Conservation (phyloP, 2,797 vertebrate genomes). For the Takifugu ocellatus region DNA sequence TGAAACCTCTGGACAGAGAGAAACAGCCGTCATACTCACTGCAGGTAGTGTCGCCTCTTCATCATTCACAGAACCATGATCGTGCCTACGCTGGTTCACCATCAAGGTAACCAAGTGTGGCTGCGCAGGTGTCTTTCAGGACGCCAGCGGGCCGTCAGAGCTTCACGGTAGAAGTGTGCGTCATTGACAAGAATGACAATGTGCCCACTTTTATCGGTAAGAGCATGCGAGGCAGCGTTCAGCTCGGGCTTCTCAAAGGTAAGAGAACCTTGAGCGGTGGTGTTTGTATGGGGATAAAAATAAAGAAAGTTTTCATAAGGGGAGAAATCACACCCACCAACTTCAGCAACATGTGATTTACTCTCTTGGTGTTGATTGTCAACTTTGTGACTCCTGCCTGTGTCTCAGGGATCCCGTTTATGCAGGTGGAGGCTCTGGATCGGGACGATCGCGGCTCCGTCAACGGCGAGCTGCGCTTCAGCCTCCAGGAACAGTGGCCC, state of each 20-base stretch:
- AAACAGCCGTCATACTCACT: conserved; percentile 81
- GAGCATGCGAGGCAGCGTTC: conserved; percentile 75
- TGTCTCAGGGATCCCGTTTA: conserved; percentile 75
- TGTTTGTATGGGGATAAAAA: not conserved
- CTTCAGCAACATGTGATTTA: conserved; percentile 3
- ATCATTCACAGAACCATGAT: no score
- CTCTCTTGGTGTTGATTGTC: not conserved
- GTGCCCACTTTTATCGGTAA: conserved; percentile 73
- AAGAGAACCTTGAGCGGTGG: conserved; percentile 7
- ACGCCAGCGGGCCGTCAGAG: conserved; percentile 68
- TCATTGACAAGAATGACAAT: conserved; percentile 82
- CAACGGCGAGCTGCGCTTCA: conserved; percentile 80
- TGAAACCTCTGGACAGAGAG: conserved; percentile 83
- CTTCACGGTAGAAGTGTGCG: conserved; percentile 71
- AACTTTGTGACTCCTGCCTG: not conserved
- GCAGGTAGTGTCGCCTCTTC: conserved; percentile 64
- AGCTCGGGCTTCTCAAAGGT: conserved; percentile 80
- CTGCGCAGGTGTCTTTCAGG: conserved; percentile 70
- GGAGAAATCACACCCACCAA: no score
- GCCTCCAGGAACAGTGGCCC: conserved; percentile 77
- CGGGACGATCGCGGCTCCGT: conserved; percentile 73
- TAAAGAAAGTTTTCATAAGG: no score
- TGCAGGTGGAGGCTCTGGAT: conserved; percentile 77
- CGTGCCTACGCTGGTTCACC: no score
- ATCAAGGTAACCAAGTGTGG: conserved; percentile 7